Evolutionary conservation across 1,140 invertebrate species (phyloP).

Genomic region (Formica exsecta): DNA sequence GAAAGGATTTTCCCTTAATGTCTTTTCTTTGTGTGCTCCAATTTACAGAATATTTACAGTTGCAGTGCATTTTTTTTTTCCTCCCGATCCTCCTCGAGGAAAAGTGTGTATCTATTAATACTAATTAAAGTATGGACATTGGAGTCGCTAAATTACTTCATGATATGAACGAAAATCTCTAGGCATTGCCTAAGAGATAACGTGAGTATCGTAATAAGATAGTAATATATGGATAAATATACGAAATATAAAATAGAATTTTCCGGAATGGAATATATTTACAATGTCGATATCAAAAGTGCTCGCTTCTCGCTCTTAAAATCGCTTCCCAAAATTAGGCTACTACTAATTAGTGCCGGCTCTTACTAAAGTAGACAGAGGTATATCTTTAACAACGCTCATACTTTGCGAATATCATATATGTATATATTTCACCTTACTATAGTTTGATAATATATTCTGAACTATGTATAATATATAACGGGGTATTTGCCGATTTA

Average conservation of each 20-base stretch:
- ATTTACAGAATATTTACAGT: conserved; percentile 41
- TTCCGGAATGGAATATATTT: conserved; percentile 7
- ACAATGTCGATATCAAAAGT: conserved; percentile 43
- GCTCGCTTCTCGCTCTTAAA: conserved; percentile 12
- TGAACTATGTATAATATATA: not conserved
- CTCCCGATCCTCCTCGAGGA: not conserved
- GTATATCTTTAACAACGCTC: conserved; percentile 39
- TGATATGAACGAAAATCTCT: conserved; percentile 9
- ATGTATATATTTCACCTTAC: not conserved
- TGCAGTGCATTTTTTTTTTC: not conserved
- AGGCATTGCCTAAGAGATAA: not conserved
- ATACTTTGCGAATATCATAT: conserved; percentile 28
- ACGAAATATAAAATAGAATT: conserved; percentile 35
- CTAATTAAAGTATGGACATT: not conserved
- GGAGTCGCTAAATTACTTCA: not conserved
- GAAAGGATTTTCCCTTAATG: not conserved
- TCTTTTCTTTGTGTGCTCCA: not conserved
- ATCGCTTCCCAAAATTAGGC: conserved; percentile 25
- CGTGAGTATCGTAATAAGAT: not conserved
- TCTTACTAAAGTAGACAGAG: conserved; percentile 25
- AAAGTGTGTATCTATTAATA: not conserved
- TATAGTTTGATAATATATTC: not conserved
- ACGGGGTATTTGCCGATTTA: not conserved
- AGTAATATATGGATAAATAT: not conserved
- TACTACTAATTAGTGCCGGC: not conserved